Conservation (phyloP, 2,797 vertebrate species). For the Ibycter americanus region DNA sequence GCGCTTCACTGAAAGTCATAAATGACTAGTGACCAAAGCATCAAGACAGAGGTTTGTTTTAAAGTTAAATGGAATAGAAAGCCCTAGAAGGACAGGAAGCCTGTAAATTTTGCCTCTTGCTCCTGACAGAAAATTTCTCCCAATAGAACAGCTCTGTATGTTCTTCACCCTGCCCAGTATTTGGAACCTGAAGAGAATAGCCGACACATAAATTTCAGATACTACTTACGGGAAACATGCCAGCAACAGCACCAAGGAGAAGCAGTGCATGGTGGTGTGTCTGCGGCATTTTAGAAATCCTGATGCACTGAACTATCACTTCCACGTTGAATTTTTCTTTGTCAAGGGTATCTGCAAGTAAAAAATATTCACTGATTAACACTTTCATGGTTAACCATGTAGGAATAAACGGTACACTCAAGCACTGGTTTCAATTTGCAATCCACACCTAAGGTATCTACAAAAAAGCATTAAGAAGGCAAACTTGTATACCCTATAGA, state of each 20-base stretch:
- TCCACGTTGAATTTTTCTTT: conserved; percentile 96
- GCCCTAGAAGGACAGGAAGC: neutral
- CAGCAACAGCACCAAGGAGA: conserved; percentile 86
- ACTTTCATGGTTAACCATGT: neutral
- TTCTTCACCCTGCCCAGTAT: neutral
- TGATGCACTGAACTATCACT: conserved; percentile 92
- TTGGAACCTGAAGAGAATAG: neutral
- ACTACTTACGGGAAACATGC: conserved; percentile 91
- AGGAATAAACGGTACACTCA: neutral
- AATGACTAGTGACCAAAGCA: neutral
- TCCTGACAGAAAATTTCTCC: neutral
- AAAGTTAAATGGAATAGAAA: neutral
- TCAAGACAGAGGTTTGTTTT: neutral
- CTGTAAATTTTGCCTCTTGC: neutral
- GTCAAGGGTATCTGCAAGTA: conserved; percentile 82
- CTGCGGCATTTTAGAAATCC: conserved; percentile 89
- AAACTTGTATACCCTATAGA: neutral
- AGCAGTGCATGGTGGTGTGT: conserved; percentile 95
- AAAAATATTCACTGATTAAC: neutral
- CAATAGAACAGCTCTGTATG: neutral
- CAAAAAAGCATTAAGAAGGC: neutral
- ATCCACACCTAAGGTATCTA: neutral
- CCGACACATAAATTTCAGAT: fast-evolving
- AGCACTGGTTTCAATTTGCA: neutral
- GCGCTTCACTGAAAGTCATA: fast-evolving